Evolutionary conservation across 2,797 vertebrate genomes (phyloP), one percentile per base, ranked within the genome.

Genomic region (Myotis daubentonii): DNA sequence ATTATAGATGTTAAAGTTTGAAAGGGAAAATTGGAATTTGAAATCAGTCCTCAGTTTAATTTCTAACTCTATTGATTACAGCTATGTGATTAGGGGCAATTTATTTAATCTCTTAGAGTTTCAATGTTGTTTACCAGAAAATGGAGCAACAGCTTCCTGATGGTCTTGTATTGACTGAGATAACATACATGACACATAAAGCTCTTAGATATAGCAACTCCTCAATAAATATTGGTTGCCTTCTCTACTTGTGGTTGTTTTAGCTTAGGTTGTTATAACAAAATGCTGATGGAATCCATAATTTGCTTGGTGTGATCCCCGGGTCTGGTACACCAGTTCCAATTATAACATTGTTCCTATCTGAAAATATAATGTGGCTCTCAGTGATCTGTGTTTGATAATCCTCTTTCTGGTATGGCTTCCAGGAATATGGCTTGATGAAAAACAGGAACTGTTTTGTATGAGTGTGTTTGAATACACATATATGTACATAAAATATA

Each of bases 371-470:
- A 83, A 90, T 44, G 38, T 92, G 81, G 41, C 53, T 91, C 41
- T 95, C 36, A 57, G 65, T 94, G 79, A 94, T 93, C 78, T 94
- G 70, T 88, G 66, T 90, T 97, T 96, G 76, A 93, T 92, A 71
- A 95, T 95, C 17, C 41, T 85, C 53, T 90, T 95, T 90, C 53
- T 92, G 36, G 49, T 89, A n/a, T 87, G n/a, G 47, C 47, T 96
- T 96, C 89, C 70, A 95, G 89, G 83, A 93, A 89, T 44, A 88
- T 16, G 51, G 36, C 20, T 96, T 76, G 80, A 92, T 95, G 38
- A 91, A 96, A 95, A 97, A 71, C 85, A 95, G 95, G 38, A 23
- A 75, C 33, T 74, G 25, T 94, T 80, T 95, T 93, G 74, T 85
- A 68, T 82, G 71, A 94, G 33, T 55, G 86, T 90, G 25, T 95